Evolutionary conservation across 2,797 vertebrate species (phyloP), one percentile per base, ranked within the genome.

Genomic region (Hypotaenidia philippensis): DNA sequence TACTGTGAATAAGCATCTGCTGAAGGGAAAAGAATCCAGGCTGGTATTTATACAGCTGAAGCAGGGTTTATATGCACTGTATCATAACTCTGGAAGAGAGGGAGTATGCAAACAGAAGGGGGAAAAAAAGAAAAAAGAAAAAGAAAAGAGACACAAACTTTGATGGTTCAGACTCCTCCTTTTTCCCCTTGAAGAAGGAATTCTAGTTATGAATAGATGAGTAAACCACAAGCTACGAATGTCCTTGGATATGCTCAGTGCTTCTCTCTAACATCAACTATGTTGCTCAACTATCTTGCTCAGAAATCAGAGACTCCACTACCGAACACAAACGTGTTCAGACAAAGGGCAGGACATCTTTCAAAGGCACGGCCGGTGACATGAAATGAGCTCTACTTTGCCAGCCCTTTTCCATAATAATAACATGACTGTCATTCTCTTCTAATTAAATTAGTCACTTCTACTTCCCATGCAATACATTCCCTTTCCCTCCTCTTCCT

Each of bases 391-490:
- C 47, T 87, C 81, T 44, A 32, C 31, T 77, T 84, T 10, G 36
- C 90, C 89, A 94, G 60, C 53, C 53, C 75, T 83, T 61, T 87
- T 81, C 79, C 50, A 38, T 36, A 93, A 64, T 85, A 97, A 93
- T 83, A 77, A 91, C 0, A 1, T 12, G 72, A 69, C 52, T 93
- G 52, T 17, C 84, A 83, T 83, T 93, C 72, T 91, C 68, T 94
- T 60, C 59, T 97, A 97, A 97, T 96, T 97, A 95, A 96, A 96
- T 97, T 89, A 97, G 87, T 41, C 56, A 63, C 61, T 94, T 87
- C 90, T 94, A 88, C 83, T 89, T 97, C 94, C 82, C 57, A 71
- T 94, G 77, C 90, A 87, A 90, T 76, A 85, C 56, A 85, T 79
- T 90, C 27, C 78, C 72, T 71, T 76, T 60, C 63, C 53, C 36